Evolutionary conservation across 2,113 vertebrate species (phyloP).

Genomic region (Chitala chitala): DNA sequence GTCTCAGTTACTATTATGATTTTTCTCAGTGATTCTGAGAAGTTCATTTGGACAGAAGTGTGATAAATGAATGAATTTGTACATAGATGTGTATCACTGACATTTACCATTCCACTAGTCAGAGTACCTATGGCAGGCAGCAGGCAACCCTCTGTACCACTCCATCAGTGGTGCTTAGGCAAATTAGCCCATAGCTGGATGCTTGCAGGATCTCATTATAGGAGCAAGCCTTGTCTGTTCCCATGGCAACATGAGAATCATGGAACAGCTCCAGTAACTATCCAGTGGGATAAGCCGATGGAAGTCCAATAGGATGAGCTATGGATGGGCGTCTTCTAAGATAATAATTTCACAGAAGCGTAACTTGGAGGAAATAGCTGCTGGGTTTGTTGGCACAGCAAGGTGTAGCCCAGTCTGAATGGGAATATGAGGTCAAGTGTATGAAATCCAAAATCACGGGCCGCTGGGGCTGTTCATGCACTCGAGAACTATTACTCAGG

Average conservation of each 20-base stretch:
- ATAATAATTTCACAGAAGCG: not conserved
- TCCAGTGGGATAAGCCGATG: not conserved
- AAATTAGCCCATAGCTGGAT: too few relatives aligned
- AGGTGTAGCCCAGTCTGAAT: not conserved
- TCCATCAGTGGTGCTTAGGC: too few relatives aligned
- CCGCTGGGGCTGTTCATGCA: not conserved
- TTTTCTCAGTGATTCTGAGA: too few relatives aligned
- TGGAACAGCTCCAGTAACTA: not conserved
- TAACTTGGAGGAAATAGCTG: not conserved
- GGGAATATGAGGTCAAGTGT: not conserved
- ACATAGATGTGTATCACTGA: too few relatives aligned
- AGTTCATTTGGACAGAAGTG: too few relatives aligned
- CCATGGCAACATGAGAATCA: not conserved
- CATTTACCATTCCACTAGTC: too few relatives aligned
- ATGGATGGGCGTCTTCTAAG: not conserved
- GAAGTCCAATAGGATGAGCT: not conserved
- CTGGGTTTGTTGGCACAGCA: not conserved
- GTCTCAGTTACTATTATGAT: too few relatives aligned
- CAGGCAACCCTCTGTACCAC: too few relatives aligned
- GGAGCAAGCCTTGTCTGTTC: not conserved
- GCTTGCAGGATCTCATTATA: not conserved
- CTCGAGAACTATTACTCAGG: constrained; percentile 4
- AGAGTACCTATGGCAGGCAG: too few relatives aligned
- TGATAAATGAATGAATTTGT: too few relatives aligned
- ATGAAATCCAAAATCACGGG: not conserved